Evolutionary conservation across 2,888 invertebrate genomes (phyloP).

Genomic region (Xestia rhomboidea): DNA sequence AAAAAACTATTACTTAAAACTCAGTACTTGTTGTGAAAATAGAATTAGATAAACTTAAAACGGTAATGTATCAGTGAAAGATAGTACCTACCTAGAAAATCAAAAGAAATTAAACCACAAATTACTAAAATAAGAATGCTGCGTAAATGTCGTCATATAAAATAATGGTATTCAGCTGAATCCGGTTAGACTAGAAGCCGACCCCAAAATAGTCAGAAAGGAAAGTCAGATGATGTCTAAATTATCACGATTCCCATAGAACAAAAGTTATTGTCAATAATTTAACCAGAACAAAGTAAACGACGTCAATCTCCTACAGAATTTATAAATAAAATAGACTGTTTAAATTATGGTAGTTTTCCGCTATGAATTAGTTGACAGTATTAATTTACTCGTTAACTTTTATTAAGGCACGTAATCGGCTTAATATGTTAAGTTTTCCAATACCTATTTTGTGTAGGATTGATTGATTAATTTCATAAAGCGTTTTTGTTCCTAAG

Average conservation of each 20-base stretch:
- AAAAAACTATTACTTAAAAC: neutral
- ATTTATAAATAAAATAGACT: neutral
- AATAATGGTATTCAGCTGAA: neutral
- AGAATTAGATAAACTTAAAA: neutral
- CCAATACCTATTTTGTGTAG: conserved; percentile 5
- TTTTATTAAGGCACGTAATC: conserved; percentile 32
- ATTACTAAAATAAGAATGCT: neutral
- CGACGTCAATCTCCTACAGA: conserved; percentile 19
- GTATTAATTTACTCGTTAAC: conserved; percentile 44
- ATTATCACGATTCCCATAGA: neutral
- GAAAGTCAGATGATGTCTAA: neutral
- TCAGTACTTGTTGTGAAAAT: neutral
- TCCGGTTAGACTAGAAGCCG: neutral
- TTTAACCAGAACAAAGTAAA: neutral
- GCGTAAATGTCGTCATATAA: neutral
- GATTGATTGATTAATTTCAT: conserved; percentile 25
- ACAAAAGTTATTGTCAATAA: neutral
- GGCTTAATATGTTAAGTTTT: conserved; percentile 34
- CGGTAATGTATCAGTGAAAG: neutral
- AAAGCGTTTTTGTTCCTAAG: conserved; percentile 30
- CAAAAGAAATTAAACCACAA: neutral
- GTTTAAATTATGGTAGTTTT: conserved; percentile 12
- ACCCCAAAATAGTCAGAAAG: neutral
- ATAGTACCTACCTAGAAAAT: neutral
- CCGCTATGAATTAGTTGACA: conserved; percentile 25